Percentiles rank a stretch among this genome's conserved stretches.
Conservation (phyloP, 2,797 vertebrate species). For the Notolabrus celidotus region DNA sequence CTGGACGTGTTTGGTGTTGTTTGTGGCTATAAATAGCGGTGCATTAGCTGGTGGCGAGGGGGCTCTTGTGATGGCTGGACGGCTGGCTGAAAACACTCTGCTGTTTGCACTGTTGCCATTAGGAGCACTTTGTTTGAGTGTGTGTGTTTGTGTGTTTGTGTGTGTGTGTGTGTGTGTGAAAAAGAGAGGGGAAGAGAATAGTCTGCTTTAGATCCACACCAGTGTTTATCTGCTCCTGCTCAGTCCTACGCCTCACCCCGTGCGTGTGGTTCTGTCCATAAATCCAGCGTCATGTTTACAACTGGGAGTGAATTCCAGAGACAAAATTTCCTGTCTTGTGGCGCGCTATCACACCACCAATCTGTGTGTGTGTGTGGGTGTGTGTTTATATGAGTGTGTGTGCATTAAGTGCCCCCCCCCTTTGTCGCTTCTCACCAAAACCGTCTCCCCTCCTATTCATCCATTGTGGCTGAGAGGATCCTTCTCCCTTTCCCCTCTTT, state of each 20-base stretch:
- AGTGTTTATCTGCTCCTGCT: slow-evolving; percentile 30
- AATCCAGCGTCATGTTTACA: slow-evolving; percentile 60
- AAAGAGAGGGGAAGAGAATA: slow-evolving; percentile 3
- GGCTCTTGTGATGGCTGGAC: slow-evolving; percentile 48
- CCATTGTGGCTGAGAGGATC: slow-evolving; percentile 70
- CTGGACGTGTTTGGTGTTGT: slow-evolving; percentile 47
- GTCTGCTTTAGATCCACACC: slow-evolving; percentile 33
- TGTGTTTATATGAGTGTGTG: slow-evolving; percentile 21
- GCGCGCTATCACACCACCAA: slow-evolving; percentile 45
- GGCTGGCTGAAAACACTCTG: slow-evolving; percentile 36
- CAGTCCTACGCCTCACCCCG: slow-evolving; percentile 26
- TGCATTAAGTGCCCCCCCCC: slow-evolving; percentile 50
- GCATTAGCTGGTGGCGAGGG: slow-evolving; percentile 64
- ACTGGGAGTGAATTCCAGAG: slow-evolving; percentile 46
- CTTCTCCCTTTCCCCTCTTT: slow-evolving; percentile 55
- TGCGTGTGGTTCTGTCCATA: slow-evolving; percentile 33
- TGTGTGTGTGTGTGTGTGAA: slow-evolving; percentile 22
- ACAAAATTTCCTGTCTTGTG: slow-evolving; percentile 51
- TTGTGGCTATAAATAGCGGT: slow-evolving; percentile 69
- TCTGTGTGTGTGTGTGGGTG: slow-evolving; percentile 27
- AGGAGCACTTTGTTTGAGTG: slow-evolving; percentile 52
- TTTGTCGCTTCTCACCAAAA: slow-evolving; percentile 43
- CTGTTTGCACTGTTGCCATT: slow-evolving; percentile 61
- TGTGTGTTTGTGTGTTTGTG: slow-evolving; percentile 12
- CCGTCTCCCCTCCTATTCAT: slow-evolving; percentile 62